Conservation (phyloP, 2,888 invertebrate genomes). For the Keiferia lycopersicella region DNA sequence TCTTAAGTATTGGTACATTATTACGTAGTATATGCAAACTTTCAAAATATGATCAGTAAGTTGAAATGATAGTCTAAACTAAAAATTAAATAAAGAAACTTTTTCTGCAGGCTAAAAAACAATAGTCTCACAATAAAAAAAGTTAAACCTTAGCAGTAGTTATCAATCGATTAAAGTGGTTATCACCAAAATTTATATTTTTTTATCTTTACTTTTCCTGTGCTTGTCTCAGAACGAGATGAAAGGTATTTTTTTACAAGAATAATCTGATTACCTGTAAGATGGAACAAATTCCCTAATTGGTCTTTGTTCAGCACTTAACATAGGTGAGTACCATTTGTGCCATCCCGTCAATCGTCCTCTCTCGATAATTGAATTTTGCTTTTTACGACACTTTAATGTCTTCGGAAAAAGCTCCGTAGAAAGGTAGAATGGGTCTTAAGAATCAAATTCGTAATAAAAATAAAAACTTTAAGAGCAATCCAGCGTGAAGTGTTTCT, state of each 20-base stretch:
- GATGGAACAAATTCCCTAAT: background rate
- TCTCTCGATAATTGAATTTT: conserved; percentile 27
- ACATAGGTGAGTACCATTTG: background rate
- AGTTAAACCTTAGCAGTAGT: no score
- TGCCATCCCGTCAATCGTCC: conserved; percentile 5
- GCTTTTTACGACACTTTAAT: conserved; percentile 26
- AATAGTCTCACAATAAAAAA: no score
- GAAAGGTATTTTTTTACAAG: background rate
- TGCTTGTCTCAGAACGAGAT: background rate
- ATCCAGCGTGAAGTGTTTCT: background rate
- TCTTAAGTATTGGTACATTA: no score
- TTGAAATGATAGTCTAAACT: no score
- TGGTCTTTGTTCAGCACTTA: conserved; percentile 9
- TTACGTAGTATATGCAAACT: no score
- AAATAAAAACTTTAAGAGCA: background rate
- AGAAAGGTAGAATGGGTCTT: conserved; percentile 1
- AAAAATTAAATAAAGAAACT: no score
- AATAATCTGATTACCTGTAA: conserved; percentile 1
- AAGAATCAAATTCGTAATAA: conserved; percentile 3
- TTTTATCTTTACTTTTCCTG: no score
- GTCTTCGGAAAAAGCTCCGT: conserved; percentile 8
- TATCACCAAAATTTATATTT: no score
- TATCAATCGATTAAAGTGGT: no score
- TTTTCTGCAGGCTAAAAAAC: no score
- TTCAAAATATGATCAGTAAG: no score